Conservation (phyloP, 2,888 invertebrate genomes). For the Chymomyza amoena region DNA sequence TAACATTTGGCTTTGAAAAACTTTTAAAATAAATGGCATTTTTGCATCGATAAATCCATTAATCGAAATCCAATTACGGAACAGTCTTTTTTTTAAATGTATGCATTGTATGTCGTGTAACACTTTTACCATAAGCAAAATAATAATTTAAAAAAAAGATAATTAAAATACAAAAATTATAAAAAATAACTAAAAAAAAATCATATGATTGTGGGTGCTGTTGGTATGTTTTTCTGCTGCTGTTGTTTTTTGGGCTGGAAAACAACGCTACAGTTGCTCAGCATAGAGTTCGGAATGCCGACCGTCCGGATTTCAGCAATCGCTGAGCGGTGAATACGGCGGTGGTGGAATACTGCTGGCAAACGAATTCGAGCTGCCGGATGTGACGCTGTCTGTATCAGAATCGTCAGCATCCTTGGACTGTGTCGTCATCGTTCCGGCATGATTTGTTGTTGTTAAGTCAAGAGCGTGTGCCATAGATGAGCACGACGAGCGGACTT, state of each 20-base stretch:
- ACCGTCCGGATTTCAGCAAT: neutral
- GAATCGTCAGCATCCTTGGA: neutral
- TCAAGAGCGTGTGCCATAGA: neutral
- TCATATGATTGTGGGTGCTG: slow-evolving; percentile 1
- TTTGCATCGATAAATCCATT: neutral
- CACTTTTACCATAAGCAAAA: slow-evolving; percentile 8
- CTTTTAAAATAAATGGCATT: neutral
- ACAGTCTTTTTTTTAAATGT: neutral
- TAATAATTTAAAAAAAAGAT: slow-evolving; percentile 1
- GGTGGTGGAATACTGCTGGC: slow-evolving; percentile 17
- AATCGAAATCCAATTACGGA: neutral
- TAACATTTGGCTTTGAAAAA: too few relatives aligned
- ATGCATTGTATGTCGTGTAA: neutral
- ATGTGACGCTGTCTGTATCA: slow-evolving; percentile 34
- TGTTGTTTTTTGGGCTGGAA: neutral
- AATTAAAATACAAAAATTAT: slow-evolving; percentile 13
- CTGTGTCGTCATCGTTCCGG: neutral
- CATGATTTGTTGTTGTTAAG: neutral
- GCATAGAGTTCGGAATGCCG: neutral
- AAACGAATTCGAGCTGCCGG: slow-evolving; percentile 24
- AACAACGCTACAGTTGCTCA: neutral
- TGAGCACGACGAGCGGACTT: neutral
- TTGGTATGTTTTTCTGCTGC: neutral
- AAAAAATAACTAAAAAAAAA: slow-evolving; percentile 21
- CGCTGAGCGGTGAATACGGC: slow-evolving; percentile 2